These are phyloP conservation scores for Tethea ocularis DNA, from an alignment of 2,888 invertebrate species.

Conservation along the genomic window DNA sequence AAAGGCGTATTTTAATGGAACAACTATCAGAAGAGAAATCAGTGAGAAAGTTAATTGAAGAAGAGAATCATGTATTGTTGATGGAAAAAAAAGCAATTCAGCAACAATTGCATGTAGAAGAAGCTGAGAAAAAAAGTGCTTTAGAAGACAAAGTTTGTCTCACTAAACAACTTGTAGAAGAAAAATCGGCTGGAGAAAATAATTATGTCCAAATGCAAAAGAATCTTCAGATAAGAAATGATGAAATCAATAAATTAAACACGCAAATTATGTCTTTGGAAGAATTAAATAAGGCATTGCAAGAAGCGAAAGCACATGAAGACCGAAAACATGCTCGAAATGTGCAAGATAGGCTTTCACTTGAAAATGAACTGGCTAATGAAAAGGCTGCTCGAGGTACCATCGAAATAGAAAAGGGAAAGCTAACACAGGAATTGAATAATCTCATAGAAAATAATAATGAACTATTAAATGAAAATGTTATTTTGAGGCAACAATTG, in stretches of 20 bases:
- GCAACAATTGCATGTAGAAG: background rate
- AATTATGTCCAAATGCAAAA: conserved; percentile 38
- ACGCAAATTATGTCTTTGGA: conserved; percentile 25
- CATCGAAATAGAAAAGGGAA: conserved; percentile 33
- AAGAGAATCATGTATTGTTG: background rate
- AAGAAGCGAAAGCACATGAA: background rate
- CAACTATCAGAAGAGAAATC: conserved; percentile 16
- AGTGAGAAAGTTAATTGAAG: background rate
- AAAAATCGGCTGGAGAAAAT: background rate
- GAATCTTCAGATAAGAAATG: conserved; percentile 38
- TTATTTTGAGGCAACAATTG: conserved; percentile 27
- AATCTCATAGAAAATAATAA: conserved; percentile 35
- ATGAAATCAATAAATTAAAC: conserved; percentile 34
- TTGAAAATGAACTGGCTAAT: background rate
- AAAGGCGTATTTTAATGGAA: conserved; percentile 16
- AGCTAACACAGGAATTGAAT: conserved; percentile 28
- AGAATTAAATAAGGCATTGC: conserved; percentile 11
- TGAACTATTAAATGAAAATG: conserved; percentile 32
- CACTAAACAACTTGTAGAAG: conserved; percentile 6
- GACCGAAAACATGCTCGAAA: background rate
- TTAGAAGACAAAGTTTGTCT: conserved; percentile 1
- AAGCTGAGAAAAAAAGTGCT: background rate
- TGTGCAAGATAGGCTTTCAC: background rate
- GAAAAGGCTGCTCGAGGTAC: conserved; percentile 25
- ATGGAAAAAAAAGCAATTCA: conserved; percentile 12